These are phyloP conservation scores for Nemotelus pantherinus DNA, from an alignment of 2,888 invertebrate species.

Conservation along the genomic window DNA sequence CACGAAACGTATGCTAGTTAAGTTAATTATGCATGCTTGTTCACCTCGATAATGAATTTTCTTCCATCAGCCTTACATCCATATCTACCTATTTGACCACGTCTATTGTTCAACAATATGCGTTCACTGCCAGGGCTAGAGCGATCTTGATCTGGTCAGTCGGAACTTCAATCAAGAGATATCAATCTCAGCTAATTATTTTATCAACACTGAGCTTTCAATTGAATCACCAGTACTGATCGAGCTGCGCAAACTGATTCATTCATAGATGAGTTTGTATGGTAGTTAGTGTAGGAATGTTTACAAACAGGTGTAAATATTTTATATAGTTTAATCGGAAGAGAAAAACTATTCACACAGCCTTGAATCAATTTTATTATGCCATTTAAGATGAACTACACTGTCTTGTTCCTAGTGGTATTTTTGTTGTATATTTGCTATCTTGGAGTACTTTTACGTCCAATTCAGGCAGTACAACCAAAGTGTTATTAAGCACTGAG, in stretches of 20 bases:
- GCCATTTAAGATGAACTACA: no score
- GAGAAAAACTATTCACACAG: not conserved
- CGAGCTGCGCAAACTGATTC: conserved; percentile 19
- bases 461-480: no score
- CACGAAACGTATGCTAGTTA: not conserved
- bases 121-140: conserved; percentile 38
- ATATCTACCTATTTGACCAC: conserved; percentile 21
- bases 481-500: no score
- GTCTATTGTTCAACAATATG: not conserved
- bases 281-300: not conserved
- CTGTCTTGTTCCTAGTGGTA: no score
- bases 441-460: no score
- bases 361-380: conserved; percentile 8
- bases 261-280: conserved; percentile 10
- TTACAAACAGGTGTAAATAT: conserved; percentile 5
- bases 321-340: not conserved
- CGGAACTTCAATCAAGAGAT: not conserved
- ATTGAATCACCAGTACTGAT: conserved; percentile 9
- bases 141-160: conserved; percentile 26
- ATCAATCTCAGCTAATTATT: conserved; percentile 8
- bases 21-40: not conserved
- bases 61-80: not conserved
- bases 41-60: conserved; percentile 30
- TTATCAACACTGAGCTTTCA: conserved; percentile 11
- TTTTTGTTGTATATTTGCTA: no score